Evolutionary conservation across 2,797 vertebrate genomes (phyloP).

Genomic region (Falco cherrug): DNA sequence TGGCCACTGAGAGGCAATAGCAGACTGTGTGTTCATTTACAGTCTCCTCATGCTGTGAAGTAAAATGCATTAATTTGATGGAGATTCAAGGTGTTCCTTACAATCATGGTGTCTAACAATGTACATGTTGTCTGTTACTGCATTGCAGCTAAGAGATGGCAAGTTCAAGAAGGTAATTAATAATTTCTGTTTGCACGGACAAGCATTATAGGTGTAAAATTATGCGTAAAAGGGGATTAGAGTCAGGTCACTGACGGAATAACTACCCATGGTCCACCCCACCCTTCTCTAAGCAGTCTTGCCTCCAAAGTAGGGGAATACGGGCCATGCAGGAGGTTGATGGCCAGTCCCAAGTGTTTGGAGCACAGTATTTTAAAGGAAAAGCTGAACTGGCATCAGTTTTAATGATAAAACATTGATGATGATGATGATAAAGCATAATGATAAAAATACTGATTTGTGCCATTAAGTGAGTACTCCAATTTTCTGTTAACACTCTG

Average conservation of each 20-base stretch:
- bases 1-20: neutral
- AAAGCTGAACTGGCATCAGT: neutral
- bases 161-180: neutral
- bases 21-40: neutral
- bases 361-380: neutral
- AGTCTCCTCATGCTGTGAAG: neutral
- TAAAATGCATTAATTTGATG: neutral
- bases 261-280: neutral
- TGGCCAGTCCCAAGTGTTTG: neutral
- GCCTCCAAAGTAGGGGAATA: neutral
- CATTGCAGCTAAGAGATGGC: neutral
- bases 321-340: neutral
- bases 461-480: accelerated
- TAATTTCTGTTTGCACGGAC: neutral
- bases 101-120: neutral
- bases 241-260: neutral
- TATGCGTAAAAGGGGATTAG: neutral
- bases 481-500: neutral
- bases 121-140: neutral
- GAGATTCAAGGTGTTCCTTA: neutral
- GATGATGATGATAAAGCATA: too few species aligned
- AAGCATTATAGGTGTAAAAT: neutral
- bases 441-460: neutral
- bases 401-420: neutral
- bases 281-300: neutral